Base-by-base conservation (phyloP, 2,113 vertebrate species). In the Asarcornis scutulata region DNA sequence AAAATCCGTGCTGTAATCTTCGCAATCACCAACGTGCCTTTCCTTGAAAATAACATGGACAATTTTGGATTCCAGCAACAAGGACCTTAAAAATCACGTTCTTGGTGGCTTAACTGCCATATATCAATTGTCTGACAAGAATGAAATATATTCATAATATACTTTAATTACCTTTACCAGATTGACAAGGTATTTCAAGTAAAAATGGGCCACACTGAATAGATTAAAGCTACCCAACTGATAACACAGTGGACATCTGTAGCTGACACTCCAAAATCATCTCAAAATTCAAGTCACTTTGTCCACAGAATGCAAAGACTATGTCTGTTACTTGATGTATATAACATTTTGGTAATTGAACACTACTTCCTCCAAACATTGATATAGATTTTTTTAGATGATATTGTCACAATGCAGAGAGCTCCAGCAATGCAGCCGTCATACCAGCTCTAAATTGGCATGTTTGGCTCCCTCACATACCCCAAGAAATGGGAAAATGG, bases 401-500 rank as follows among this genome's bases (percentile, higher is more conserved):
- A 34, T 22, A 38, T 4, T 16, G 11, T 14, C 38, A 23, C 1
- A 7, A 10, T 29, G n/a, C 22, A 46, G 38, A 73, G 22, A 69
- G 32, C 25, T 62, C n/a, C 46, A 86, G 63, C 59, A 74, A 69
- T 72, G 55, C 26, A 25, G 23, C 32, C 36, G 58, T 5, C 50
- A 6, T 42, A 44, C 23, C 68, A 60, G 53, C 6, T 34, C 48
- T 36, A 23, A 22, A 13, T 12, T 79, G 48, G 67, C 68, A 34
- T 1, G 7, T 38, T 32, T 11, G 15, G 11, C 31, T 83, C 48
- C 67, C 17, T 64, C 22, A 60, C 6, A 29, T 0, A 73, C 9
- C 16, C 40, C 14, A 63, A 31, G 18, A 91, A 71, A 67, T 2
- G 2, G 67, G 11, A 86, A 17, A 9, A 48, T 0, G 1, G 38